phyloP scores from a whole-genome alignment of 2,113 vertebrate genomes.

The Mustelus asterias region DNA sequence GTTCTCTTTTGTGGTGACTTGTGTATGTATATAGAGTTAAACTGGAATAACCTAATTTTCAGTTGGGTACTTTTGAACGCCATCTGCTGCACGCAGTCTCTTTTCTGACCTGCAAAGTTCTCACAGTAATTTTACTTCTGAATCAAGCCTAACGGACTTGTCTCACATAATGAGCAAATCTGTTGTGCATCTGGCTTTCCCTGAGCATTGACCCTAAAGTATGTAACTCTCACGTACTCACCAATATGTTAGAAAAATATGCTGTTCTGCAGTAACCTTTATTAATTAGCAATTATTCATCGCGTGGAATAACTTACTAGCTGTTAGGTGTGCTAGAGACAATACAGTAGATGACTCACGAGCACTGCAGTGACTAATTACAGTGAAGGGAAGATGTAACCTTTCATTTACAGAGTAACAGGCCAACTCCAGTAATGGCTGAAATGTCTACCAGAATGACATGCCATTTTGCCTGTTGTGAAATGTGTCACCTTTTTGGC shows the following conservation, averaged over 20 bases:
- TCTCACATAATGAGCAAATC: neutral
- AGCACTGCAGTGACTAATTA: neutral
- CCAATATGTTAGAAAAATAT: neutral
- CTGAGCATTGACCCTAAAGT: neutral
- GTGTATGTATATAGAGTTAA: too few relatives aligned
- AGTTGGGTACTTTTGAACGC: too few relatives aligned
- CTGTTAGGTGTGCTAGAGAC: neutral
- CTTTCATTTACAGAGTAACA: neutral
- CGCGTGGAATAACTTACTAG: neutral
- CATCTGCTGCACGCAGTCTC: too few relatives aligned
- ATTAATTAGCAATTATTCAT: neutral
- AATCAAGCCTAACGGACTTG: neutral
- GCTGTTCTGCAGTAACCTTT: neutral
- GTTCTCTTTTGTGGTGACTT: too few relatives aligned
- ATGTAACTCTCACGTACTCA: neutral
- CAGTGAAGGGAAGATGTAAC: neutral
- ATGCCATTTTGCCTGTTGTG: neutral
- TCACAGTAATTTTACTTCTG: neutral
- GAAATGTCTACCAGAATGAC: neutral
- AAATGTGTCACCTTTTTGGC: neutral
- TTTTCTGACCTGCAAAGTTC: too few relatives aligned
- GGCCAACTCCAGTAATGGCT: neutral
- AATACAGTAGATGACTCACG: neutral
- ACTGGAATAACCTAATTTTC: too few relatives aligned
- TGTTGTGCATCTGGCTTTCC: neutral